These are phyloP conservation scores for Microdon myrmicae DNA, from an alignment of 2,888 invertebrate species.

Conservation along the genomic window DNA sequence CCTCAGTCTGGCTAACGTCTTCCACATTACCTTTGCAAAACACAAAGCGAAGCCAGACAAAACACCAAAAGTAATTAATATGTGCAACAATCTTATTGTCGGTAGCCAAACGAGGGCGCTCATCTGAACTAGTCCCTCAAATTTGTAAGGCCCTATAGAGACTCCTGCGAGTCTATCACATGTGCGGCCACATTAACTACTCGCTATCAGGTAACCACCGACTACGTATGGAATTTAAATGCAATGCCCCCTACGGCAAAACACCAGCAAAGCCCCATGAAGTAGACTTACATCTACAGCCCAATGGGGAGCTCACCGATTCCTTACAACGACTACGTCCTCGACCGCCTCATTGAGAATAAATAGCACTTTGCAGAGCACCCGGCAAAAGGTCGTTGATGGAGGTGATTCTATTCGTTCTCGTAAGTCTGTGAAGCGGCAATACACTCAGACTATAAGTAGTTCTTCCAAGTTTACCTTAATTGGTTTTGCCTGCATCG, in stretches of 20 bases:
- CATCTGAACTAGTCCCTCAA: slow-evolving; percentile 8
- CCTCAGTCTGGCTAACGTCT: slow-evolving; percentile 4
- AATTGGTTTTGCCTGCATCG: slow-evolving; percentile 32
- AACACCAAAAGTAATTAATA: slow-evolving; percentile 23
- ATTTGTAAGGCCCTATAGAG: slow-evolving; percentile 16
- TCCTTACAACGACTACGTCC: slow-evolving; percentile 13
- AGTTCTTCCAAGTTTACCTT: slow-evolving; percentile 36
- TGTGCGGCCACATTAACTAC: slow-evolving; percentile 8
- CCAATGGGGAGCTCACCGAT: slow-evolving; percentile 8
- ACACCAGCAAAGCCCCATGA: neutral
- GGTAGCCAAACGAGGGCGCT: slow-evolving; percentile 11
- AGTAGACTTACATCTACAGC: neutral
- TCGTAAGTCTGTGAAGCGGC: slow-evolving; percentile 8
- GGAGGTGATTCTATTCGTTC: slow-evolving; percentile 7
- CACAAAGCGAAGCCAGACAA: neutral
- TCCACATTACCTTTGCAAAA: slow-evolving; percentile 1
- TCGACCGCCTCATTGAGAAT: slow-evolving; percentile 29
- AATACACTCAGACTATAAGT: slow-evolving; percentile 32
- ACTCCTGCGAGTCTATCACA: slow-evolving; percentile 9
- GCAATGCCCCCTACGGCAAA: neutral
- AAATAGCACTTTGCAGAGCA: slow-evolving; percentile 30
- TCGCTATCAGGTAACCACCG: slow-evolving; percentile 21
- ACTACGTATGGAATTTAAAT: slow-evolving; percentile 18
- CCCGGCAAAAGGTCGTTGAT: slow-evolving; percentile 28
- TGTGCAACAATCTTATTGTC: slow-evolving; percentile 26